A percentile compares a stretch with the other conserved stretches of the same genome.
Conservation (phyloP, 2,888 invertebrate genomes). For the Acanthosoma haemorrhoidale region DNA sequence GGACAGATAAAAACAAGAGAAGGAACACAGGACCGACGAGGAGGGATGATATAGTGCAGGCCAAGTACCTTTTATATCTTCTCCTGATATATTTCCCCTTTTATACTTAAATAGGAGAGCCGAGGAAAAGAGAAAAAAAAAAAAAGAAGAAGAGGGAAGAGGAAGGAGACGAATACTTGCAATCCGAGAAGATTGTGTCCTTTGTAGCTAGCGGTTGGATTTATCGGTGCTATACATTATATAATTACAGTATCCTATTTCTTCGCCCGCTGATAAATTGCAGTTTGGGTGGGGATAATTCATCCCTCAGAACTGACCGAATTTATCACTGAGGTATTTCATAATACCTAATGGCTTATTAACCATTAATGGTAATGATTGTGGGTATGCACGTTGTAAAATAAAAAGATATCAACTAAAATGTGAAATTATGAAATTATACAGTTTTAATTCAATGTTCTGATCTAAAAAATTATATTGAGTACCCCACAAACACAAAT, state of each 20-base stretch:
- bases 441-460: no score
- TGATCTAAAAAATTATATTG: no score
- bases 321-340: no score
- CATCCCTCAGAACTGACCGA: no score
- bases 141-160: not conserved
- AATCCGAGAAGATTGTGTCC: conserved; percentile 9
- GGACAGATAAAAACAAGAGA: conserved; percentile 23
- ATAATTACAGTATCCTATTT: conserved; percentile 8
- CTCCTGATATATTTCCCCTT: conserved; percentile 1
- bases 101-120: conserved; percentile 14
- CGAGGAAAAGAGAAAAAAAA: not conserved
- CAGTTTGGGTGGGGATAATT: no score
- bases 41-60: conserved; percentile 14
- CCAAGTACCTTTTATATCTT: conserved; percentile 24
- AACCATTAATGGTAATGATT: no score
- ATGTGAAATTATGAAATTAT: no score
- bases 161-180: not conserved
- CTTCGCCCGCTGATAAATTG: not conserved
- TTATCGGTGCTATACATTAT: conserved; percentile 11
- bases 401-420: no score
- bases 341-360: no score
- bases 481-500: no score
- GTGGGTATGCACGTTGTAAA: no score
- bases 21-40: not conserved
- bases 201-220: conserved; percentile 10